Evolutionary conservation across 2,888 invertebrate species (phyloP).

Genomic region (Eristalinus sepulchralis): DNA sequence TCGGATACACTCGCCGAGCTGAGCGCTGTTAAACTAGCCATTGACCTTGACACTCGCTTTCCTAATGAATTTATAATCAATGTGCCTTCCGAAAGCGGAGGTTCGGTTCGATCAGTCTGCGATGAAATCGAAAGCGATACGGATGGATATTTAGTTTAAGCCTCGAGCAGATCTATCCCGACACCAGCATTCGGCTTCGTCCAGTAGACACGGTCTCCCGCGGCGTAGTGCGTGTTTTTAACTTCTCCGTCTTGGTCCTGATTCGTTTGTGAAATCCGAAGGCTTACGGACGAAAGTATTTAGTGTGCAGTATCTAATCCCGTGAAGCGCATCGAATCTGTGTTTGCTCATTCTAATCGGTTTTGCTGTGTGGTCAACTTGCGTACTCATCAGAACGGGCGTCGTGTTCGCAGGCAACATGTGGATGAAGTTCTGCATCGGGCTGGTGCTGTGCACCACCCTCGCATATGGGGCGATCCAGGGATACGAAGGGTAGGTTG

Average conservation of each 20-base stretch:
- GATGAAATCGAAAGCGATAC: conserved; percentile 78
- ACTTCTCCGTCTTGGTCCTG: background rate
- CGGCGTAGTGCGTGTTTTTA: conserved; percentile 8
- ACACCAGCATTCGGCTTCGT: conserved; percentile 23
- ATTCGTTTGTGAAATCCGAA: background rate
- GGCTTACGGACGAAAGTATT: background rate
- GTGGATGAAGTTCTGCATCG: conserved; percentile 54
- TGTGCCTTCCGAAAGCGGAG: conserved; percentile 75
- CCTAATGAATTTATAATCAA: conserved; percentile 72
- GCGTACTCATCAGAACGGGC: conserved; percentile 18
- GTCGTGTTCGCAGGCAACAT: conserved; percentile 17
- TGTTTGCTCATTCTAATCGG: conserved; percentile 20
- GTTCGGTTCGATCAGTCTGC: conserved; percentile 76
- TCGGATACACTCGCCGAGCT: conserved; percentile 43
- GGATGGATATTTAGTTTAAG: conserved; percentile 72
- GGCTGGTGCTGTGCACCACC: conserved; percentile 52
- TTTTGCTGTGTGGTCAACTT: conserved; percentile 37
- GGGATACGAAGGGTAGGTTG: conserved; percentile 69
- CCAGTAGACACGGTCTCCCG: conserved; percentile 26
- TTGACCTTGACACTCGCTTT: conserved; percentile 80
- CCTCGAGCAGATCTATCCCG: conserved; percentile 3
- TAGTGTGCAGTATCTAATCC: conserved; percentile 13
- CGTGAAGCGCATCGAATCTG: conserved; percentile 20
- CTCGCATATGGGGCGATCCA: conserved; percentile 46
- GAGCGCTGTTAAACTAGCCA: conserved; percentile 54